Percentiles rank a stretch among this genome's conserved stretches.
Conservation (phyloP, 2,888 invertebrate genomes). For the Thymelicus acteon region DNA sequence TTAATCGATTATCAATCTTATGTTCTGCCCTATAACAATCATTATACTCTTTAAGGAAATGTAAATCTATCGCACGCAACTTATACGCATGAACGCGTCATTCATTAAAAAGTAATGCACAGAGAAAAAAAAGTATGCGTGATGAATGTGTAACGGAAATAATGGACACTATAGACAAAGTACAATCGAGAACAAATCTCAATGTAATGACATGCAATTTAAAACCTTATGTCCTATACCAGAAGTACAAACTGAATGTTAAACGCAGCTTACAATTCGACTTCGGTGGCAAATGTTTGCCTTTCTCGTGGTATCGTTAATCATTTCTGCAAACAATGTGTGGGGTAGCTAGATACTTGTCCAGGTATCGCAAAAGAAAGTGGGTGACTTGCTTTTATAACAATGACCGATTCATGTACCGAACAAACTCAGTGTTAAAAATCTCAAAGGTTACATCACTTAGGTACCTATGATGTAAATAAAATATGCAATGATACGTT, state of each 20-base stretch:
- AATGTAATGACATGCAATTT: conserved; percentile 45
- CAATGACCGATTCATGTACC: conserved; percentile 6
- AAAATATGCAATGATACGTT: too few relatives aligned
- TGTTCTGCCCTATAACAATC: neutral
- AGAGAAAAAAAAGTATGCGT: conserved; percentile 41
- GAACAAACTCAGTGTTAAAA: neutral
- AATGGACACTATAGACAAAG: conserved; percentile 33
- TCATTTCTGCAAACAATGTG: conserved; percentile 63
- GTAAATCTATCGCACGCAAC: conserved; percentile 27
- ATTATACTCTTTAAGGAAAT: neutral
- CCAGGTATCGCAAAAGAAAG: conserved; percentile 51
- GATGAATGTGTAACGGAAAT: conserved; percentile 54
- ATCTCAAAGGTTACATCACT: too few relatives aligned
- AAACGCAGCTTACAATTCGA: neutral
- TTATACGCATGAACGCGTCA: conserved; percentile 41
- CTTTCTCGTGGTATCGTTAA: conserved; percentile 66
- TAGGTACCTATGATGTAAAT: too few relatives aligned
- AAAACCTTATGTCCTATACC: conserved; percentile 42
- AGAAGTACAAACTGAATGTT: conserved; percentile 3
- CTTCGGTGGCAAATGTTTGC: conserved; percentile 52
- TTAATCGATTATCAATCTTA: conserved; percentile 1
- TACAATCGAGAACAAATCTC: conserved; percentile 48
- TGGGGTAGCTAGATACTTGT: conserved; percentile 26
- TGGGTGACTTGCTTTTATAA: conserved; percentile 57
- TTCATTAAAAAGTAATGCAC: conserved; percentile 41